Evolutionary conservation across 2,113 vertebrate genomes (phyloP), one percentile per base, ranked within the genome.

Genomic region (Genyomyrus donnyi): DNA sequence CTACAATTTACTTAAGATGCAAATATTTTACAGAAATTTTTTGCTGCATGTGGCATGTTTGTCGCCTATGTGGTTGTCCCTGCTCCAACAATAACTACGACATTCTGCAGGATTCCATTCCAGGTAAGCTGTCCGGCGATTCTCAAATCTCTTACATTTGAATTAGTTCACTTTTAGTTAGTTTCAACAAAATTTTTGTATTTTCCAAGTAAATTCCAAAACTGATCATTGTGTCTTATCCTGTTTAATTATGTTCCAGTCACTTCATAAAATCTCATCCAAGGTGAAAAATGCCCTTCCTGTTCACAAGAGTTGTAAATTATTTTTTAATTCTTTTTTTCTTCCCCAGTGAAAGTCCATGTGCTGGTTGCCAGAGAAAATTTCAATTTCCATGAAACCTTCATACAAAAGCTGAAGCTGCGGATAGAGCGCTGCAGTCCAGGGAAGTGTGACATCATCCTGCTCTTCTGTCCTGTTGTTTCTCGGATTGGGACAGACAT

Each of bases 361-460:
- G 0, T 19, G 15, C 15, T 19, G 52, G 17, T 19, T 53, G 1
- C 3, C 5, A 17, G 17, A 53, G 17, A 53, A 53, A 53, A 3
- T 1, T 53, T 53, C 17, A 1, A 5, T 1, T 0, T 3, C 3
- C 52, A 53, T 53, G 0, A 5, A 0, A 53, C 4, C 3, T 53
- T 53, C 17, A 53, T 0, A 0, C 15, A 53, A 53, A 19, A 21
- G 17, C 52, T 21, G 52, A 21, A 53, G 0, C 52, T 6, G 17
- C 52, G 0, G 52, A 21, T 53, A 53, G 17, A 53, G 17, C 19
- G 0, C 5, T 21, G 52, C 17, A 21, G 52, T 53, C 17, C 52
- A 53, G 52, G 21, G 52, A 53, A 1, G 5, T 0, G 17, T 17
- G 21, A 0, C 5, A 3, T 53, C 52, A 53, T 53, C 52, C 52